A percentile compares a stretch with the other conserved stretches of the same genome.
Evolutionary conservation across 2,888 invertebrate species (phyloP).

Genomic region (Macrosiphum euphorbiae): DNA sequence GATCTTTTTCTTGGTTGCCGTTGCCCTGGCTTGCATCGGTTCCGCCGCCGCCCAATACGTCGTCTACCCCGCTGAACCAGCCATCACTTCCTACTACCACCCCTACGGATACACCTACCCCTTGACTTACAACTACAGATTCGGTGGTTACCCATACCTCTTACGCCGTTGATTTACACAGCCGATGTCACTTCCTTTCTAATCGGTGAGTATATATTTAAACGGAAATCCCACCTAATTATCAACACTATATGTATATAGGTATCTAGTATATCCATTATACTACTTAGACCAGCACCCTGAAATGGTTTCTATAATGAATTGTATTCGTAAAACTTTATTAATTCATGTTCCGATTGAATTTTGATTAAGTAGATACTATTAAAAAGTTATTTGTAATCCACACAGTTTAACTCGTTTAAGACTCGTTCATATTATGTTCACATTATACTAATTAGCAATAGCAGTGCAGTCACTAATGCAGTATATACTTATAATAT

Average conservation of each 20-base stretch:
- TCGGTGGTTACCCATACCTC: slow-evolving; percentile 43
- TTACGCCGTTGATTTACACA: slow-evolving; percentile 30
- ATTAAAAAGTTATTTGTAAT: neutral
- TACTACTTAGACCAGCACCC: neutral
- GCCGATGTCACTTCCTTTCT: neutral
- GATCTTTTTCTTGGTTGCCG: slow-evolving; percentile 39
- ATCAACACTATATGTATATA: neutral
- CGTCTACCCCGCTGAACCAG: neutral
- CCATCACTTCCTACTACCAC: neutral
- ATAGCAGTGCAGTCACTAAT: neutral
- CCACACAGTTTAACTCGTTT: neutral
- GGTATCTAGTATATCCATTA: neutral
- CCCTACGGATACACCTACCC: slow-evolving; percentile 52
- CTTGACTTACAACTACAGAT: slow-evolving; percentile 37
- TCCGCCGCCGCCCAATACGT: slow-evolving; percentile 17
- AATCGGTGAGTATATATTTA: neutral
- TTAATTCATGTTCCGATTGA: no score
- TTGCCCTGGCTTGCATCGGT: slow-evolving; percentile 43
- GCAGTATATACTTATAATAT: neutral
- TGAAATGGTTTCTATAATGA: neutral
- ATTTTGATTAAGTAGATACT: neutral
- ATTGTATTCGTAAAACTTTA: no score
- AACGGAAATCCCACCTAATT: neutral
- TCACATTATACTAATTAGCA: neutral
- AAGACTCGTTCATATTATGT: neutral